Percentiles rank a stretch among this genome's conserved stretches.
These are phyloP conservation scores for Macroramphosus scolopax DNA, from an alignment of 2,797 vertebrate species.

Conservation along the genomic window DNA sequence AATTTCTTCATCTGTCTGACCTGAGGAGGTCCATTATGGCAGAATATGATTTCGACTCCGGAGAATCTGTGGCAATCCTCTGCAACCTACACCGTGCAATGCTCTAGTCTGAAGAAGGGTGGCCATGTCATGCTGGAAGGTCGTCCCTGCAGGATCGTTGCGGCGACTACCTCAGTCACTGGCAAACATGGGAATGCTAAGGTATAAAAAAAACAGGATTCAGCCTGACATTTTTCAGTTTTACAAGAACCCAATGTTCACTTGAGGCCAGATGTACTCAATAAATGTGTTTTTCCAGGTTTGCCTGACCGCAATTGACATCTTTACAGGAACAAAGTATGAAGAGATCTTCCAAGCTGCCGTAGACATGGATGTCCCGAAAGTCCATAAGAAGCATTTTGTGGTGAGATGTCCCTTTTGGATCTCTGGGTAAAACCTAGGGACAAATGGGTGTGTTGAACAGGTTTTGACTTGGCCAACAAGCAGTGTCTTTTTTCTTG, in stretches of 20 bases:
- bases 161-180: constrained; percentile 96
- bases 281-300: constrained; percentile 73
- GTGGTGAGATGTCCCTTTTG: constrained; percentile 69
- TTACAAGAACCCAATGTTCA: background rate
- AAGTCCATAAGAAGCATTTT: constrained; percentile 88
- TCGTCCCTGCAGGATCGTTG: constrained; percentile 93
- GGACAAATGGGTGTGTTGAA: background rate
- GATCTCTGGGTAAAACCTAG: too few relatives aligned
- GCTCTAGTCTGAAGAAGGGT: constrained; percentile 94
- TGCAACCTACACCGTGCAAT: constrained; percentile 87
- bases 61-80: constrained; percentile 91
- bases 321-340: constrained; percentile 92
- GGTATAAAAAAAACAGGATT: constrained; percentile 71
- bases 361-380: constrained; percentile 97
- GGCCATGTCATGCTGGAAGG: constrained; percentile 91
- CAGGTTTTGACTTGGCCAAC: constrained; percentile 20
- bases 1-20: background rate
- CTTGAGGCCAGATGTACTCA: background rate
- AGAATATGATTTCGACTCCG: constrained; percentile 83
- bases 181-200: constrained; percentile 98
- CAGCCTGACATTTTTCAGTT: background rate
- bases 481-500: background rate
- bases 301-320: constrained; percentile 91
- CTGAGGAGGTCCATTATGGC: constrained; percentile 72
- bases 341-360: constrained; percentile 98